Base-by-base conservation (phyloP, 2,888 invertebrate genomes). In the Oligia strigilis region DNA sequence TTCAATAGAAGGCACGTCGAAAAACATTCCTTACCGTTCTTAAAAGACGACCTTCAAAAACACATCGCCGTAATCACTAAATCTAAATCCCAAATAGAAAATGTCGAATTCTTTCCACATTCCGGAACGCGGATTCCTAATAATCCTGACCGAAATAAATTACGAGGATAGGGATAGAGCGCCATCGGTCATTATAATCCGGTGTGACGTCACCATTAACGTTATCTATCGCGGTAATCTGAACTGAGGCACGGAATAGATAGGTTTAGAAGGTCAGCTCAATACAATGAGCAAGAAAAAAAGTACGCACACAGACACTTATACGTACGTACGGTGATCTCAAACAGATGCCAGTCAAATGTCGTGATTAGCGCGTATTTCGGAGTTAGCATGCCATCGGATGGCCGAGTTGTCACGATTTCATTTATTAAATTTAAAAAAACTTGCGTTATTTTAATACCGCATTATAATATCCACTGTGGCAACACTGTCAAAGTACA, bases 141-240 rank as follows among this genome's bases (percentile, higher is more conserved):
- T 88, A 89, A 87, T 80, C 81, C 84, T 70, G 75, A 43, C 71
- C 78, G 77, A 88, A 87, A 89, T 89, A 89, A 81, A 89, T 89
- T 88, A 84, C 78, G 36, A 43, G 81, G 82, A 89, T 87, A 87
- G 84, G 69, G 80, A 83, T 77, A 77, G 73, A 66, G 67, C n/a
- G 64, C 78, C 72, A 88, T 88, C 88, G 88, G 87, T 89, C 90
- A 89, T 89, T 89, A 88, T 89, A 88, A 89, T 83, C 89, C 87
- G 75, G 49, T 46, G 81, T 84, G 80, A 85, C 82, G 89, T 88
- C 84, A 75, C 85, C 72, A 83, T 83, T 78, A 74, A 77, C 70
- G 86, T 76, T 88, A 89, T 87, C 89, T 77, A 81, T 77, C 78
- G 65, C 70, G 71, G 84, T 82, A 86, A 88, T 84, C 83, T 80